Conservation (phyloP, 2,888 invertebrate species). For the Caenorhabditis wallacei region DNA sequence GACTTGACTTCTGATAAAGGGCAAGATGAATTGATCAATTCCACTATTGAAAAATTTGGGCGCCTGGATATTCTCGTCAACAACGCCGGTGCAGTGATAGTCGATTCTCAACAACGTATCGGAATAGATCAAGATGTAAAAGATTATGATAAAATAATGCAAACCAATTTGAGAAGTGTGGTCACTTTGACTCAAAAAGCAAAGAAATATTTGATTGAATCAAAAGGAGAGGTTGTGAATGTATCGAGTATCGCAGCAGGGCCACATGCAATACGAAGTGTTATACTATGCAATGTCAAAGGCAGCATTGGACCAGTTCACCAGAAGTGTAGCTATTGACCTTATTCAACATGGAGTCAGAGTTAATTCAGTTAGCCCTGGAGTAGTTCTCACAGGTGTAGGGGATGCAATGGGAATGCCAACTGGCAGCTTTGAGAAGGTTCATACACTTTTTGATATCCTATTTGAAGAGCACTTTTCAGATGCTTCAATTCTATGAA, state of each 20-base stretch:
- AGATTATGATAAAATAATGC: not conserved
- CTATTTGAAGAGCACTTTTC: not conserved
- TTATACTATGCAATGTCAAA: slow-evolving; percentile 57
- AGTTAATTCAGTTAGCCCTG: slow-evolving; percentile 33
- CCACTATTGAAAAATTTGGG: slow-evolving; percentile 1
- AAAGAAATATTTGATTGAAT: slow-evolving; percentile 12
- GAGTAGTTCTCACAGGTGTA: not conserved
- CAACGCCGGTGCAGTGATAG: not conserved
- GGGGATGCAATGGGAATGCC: slow-evolving; percentile 3
- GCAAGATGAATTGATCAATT: slow-evolving; percentile 2
- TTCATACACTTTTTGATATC: not conserved
- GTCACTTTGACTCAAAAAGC: slow-evolving; percentile 13
- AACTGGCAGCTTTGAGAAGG: not conserved
- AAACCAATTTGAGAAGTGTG: slow-evolving; percentile 5
- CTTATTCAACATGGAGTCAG: slow-evolving; percentile 25
- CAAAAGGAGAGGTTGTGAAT: slow-evolving; percentile 18
- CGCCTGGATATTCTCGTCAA: slow-evolving; percentile 12
- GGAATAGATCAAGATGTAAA: slow-evolving; percentile 3
- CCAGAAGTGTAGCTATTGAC: slow-evolving; percentile 39
- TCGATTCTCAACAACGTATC: not conserved
- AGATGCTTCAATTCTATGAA: slow-evolving; percentile 36
- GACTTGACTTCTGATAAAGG: slow-evolving; percentile 2
- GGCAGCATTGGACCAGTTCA: slow-evolving; percentile 51
- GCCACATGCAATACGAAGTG: no score
- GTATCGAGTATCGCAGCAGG: not conserved